Evolutionary conservation across 2,113 vertebrate genomes (phyloP).

Genomic region (Motacilla alba): DNA sequence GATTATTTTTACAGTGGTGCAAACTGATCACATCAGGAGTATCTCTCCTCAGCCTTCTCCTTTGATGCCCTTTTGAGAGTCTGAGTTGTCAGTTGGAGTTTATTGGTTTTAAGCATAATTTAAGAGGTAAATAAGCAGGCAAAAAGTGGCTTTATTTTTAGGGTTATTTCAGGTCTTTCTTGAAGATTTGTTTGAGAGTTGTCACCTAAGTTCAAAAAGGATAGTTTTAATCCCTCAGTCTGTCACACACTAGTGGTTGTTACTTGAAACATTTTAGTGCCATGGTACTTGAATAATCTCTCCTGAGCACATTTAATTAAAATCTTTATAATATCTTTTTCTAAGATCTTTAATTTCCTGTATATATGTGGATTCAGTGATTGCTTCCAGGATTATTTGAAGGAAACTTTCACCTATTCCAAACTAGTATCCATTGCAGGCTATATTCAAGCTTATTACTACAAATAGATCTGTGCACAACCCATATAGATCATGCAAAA

Average conservation of each 20-base stretch:
- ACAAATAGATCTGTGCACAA: background rate
- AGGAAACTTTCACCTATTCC: background rate
- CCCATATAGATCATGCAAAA: background rate
- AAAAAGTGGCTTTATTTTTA: background rate
- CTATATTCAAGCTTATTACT: background rate
- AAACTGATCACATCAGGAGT: background rate
- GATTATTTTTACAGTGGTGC: background rate
- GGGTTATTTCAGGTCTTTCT: background rate
- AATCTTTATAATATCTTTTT: background rate
- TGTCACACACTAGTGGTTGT: background rate
- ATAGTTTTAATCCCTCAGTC: background rate
- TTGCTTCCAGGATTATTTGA: background rate
- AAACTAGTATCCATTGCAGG: background rate
- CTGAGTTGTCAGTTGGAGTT: background rate
- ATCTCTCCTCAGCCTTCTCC: background rate
- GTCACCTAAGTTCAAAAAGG: background rate
- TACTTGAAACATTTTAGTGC: background rate
- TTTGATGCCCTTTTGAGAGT: background rate
- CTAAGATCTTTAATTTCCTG: background rate
- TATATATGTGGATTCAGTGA: background rate
- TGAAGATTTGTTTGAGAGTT: background rate
- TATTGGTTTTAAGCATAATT: background rate
- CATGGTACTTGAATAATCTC: background rate
- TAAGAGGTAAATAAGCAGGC: background rate
- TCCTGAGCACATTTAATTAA: background rate